Conservation (phyloP, 2,113 vertebrate genomes). For the Murina feae region DNA sequence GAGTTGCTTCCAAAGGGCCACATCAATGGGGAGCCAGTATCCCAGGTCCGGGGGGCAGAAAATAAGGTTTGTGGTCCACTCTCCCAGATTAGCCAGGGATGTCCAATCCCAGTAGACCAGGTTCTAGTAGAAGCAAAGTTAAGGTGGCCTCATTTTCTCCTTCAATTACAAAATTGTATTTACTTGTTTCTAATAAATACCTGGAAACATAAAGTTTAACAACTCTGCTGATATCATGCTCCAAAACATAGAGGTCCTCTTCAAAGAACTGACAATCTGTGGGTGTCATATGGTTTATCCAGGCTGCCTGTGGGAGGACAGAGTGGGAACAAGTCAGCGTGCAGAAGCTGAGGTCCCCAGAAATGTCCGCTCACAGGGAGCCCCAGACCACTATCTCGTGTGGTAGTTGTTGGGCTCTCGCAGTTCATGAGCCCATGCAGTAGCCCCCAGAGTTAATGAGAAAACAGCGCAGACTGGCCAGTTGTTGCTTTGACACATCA, state of each 20-base stretch:
- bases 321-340: neutral
- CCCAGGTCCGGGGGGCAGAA: neutral
- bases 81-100: neutral
- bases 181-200: neutral
- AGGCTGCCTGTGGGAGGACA: neutral
- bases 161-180: neutral
- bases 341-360: neutral
- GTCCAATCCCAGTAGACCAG: neutral
- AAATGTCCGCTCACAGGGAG: neutral
- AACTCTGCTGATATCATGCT: neutral
- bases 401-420: neutral
- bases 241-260: neutral
- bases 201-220: neutral
- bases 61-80: neutral
- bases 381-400: neutral
- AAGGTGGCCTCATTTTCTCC: neutral
- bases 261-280: neutral
- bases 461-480: neutral
- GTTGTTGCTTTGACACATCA: neutral
- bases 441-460: neutral
- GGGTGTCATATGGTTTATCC: neutral
- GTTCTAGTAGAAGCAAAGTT: neutral
- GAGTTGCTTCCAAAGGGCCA: neutral
- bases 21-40: neutral
- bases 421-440: neutral